A percentile compares a stretch with the other conserved stretches of the same genome.
Conservation (phyloP, 2,888 invertebrate species). For the Pachydiplax longipennis region DNA sequence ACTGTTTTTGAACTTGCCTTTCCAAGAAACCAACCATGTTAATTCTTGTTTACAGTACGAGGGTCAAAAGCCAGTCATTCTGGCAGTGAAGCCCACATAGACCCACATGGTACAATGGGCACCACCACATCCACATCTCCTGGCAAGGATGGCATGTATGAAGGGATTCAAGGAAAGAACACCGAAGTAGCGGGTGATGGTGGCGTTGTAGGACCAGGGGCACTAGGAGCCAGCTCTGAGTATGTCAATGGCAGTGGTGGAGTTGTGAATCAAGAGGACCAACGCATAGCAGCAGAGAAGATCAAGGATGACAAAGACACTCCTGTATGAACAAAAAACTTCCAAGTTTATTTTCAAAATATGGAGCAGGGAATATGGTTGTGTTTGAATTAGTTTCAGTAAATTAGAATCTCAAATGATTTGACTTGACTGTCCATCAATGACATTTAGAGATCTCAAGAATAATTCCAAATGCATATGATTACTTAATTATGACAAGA, state of each 20-base stretch:
- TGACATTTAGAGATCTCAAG: conserved; percentile 27
- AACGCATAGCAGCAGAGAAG: conserved; percentile 63
- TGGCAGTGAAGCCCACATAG: conserved; percentile 40
- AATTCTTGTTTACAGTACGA: conserved; percentile 30
- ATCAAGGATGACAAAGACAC: conserved; percentile 67
- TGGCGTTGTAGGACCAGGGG: conserved; percentile 57
- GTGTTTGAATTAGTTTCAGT: conserved; percentile 44
- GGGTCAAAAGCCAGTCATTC: conserved; percentile 36
- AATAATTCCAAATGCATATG: neutral
- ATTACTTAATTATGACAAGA: neutral
- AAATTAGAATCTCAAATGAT: conserved; percentile 8
- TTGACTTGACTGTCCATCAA: conserved; percentile 15
- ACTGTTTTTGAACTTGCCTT: conserved; percentile 27
- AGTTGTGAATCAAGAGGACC: conserved; percentile 53
- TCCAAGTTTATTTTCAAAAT: conserved; percentile 41
- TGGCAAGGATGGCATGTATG: conserved; percentile 35
- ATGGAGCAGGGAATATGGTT: conserved; percentile 46
- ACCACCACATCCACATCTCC: conserved; percentile 46
- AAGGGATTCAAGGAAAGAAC: conserved; percentile 51
- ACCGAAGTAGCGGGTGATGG: conserved; percentile 55
- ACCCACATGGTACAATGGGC: conserved; percentile 34
- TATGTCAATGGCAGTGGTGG: conserved; percentile 64
- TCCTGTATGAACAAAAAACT: conserved; percentile 62
- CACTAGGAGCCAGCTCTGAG: conserved; percentile 63
- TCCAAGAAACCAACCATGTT: conserved; percentile 42